A percentile compares a stretch with the other conserved stretches of the same genome.
Conservation (phyloP, 1,140 invertebrate genomes). For the Periplaneta americana region DNA sequence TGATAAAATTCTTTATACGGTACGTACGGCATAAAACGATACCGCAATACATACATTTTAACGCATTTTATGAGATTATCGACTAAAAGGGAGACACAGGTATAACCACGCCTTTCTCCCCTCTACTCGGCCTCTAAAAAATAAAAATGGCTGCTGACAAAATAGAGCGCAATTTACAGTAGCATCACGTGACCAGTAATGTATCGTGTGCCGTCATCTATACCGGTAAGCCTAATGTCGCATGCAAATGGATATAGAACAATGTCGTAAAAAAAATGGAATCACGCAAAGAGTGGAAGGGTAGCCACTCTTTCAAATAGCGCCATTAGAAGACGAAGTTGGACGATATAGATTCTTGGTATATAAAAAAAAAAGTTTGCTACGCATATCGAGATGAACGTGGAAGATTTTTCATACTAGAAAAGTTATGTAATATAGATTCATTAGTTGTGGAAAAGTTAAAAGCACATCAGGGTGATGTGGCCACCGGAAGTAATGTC, state of each 20-base stretch:
- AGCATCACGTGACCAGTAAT: background rate
- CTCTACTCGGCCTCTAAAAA: background rate
- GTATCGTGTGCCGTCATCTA: background rate
- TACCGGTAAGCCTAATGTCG: background rate
- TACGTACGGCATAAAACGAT: too few species aligned
- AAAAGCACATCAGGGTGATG: too few species aligned
- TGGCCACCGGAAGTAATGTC: too few species aligned
- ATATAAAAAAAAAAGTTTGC: background rate
- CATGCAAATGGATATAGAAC: background rate
- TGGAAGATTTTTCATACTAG: background rate
- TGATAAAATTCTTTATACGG: too few species aligned
- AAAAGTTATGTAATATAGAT: background rate
- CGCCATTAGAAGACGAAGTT: background rate
- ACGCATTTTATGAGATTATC: background rate
- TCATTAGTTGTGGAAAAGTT: too few species aligned
- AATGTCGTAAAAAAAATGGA: too few species aligned
- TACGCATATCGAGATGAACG: background rate
- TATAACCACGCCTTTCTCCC: background rate
- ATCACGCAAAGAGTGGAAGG: background rate
- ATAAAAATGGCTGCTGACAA: background rate
- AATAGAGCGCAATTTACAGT: background rate
- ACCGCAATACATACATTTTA: background rate
- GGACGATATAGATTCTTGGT: background rate
- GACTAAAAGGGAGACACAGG: background rate
- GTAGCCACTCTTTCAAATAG: background rate